Base-by-base conservation (phyloP, 2,888 invertebrate species). In the Heliconius charithonia region DNA sequence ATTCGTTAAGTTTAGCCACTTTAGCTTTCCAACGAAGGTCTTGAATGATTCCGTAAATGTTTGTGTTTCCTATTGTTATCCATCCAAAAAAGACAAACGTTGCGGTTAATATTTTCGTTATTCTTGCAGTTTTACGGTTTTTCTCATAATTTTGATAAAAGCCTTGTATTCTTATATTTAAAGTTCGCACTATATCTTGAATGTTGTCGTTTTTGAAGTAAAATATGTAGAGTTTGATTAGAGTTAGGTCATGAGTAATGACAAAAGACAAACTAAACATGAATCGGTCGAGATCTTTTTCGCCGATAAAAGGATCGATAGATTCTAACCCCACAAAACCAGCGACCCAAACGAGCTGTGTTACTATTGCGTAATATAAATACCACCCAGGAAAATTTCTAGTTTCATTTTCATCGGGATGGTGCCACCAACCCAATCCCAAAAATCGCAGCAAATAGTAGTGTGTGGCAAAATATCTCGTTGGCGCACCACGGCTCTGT, bases 221-320 rank as follows among this genome's bases (percentile, higher is more conserved):
- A 82, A 95, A 94, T 71, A 95, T 87, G 76, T 90, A 94, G 0
- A 95, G 84, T 82, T 95, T 95, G 62, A 94, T 93, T 3, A 92
- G 82, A 0, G 95, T 95, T 2, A 95, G 85, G 75, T 95, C 93
- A 80, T 95, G 95, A 1, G 95, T 95, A 75, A 94, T 91, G 71
- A 95, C 95, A 79, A 95, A 95, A 3, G 95, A 91, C 62, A 95
- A 90, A 80, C 93, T 94, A 84, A 95, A 93, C 95, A 95, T 95
- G 81, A 95, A 94, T 65, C 91, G 86, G 69, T 94, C 94, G 78
- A 92, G 82, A 83, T 95, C 93, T 85, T 93, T 94, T 83, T 93
- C 89, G 0, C 94, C 93, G 13, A 94, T 87, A 75, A 95, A 95
- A 0, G 95, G 95, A 82, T 95, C 94, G 67, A 95, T 92, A 1